Evolutionary conservation across 2,888 invertebrate species (phyloP), one percentile per base, ranked within the genome.

Genomic region (Carcina quercana): DNA sequence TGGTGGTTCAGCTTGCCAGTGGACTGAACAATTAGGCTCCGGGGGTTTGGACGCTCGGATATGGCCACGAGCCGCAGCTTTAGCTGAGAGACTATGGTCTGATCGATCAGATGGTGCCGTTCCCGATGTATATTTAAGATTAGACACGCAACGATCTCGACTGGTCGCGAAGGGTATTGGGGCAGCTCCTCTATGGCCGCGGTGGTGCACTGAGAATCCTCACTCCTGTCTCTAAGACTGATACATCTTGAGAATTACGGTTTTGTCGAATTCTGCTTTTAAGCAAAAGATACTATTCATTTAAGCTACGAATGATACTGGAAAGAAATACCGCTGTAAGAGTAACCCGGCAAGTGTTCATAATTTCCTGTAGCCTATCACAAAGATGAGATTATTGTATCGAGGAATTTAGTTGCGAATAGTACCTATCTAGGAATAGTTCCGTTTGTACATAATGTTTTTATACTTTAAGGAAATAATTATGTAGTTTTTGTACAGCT

Each of bases 1-100:
- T 29, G 95, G 95, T 1, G 94, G 92, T 1, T 93, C 94, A 60
- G 94, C 89, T 10, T 92, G 94, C 40, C 85, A 94, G 50, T 96
- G 95, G 95, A 91, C 89, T 30, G 95, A 95, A 68, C 94, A 94
- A 76, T 87, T 90, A 22, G 91, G 89, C 38, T 87, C 91, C 52
- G 86, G 86, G 31, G 90, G 91, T 29, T 65, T 94, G 48, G 94
- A 94, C 62, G 88, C 91, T 44, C 87, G 94, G 54, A 76, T 95
- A 53, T 95, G 94, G 94, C 95, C 95, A 20, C 83, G 95, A 37
- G 86, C 91, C 3, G 91, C 94, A 0, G 95, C 95, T 1, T 73
- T 94, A 42, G 94, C 91, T 0, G 95, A 95, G 76, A 86, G 95
- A 45, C 71, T 93, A 43, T 92, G 92, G 92, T 85, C 87, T 25